Percentiles rank a stretch among this genome's conserved stretches.
phyloP scores from a whole-genome alignment of 2,888 invertebrate species.

The Chrysotoxum bicinctum region DNA sequence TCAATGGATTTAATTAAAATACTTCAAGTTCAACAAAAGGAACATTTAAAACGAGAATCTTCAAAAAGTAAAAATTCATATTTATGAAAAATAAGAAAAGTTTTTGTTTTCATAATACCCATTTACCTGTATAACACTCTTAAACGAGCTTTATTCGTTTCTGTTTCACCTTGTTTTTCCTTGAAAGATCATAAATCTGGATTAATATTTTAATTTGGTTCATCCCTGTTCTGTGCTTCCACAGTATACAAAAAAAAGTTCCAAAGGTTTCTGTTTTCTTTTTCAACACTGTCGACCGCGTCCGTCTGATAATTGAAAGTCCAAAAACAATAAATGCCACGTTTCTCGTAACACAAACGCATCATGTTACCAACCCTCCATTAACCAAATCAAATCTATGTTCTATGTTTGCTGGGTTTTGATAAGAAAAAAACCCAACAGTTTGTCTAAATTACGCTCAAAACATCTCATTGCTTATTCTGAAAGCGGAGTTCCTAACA shows the following conservation, averaged over 20 bases:
- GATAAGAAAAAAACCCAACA: constrained; percentile 41
- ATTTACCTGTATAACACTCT: background rate
- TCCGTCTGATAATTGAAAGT: constrained; percentile 31
- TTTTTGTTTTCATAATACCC: background rate
- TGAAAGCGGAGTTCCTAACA: background rate
- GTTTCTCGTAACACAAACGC: constrained; percentile 13
- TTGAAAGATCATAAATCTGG: constrained; percentile 31
- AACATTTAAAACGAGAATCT: too few relatives aligned
- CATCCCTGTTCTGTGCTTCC: constrained; percentile 19
- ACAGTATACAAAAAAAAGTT: constrained; percentile 1
- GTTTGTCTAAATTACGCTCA: constrained; percentile 59
- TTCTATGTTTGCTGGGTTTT: constrained; percentile 9
- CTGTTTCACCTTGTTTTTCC: background rate
- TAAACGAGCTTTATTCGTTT: background rate
- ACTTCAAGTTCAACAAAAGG: too few relatives aligned
- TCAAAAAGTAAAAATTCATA: too few relatives aligned
- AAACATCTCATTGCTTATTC: constrained; percentile 57
- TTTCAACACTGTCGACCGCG: constrained; percentile 5
- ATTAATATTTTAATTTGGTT: constrained; percentile 65
- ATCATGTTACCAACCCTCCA: constrained; percentile 12
- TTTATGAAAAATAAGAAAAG: background rate
- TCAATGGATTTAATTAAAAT: too few relatives aligned
- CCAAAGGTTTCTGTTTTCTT: background rate
- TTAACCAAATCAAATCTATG: constrained; percentile 13
- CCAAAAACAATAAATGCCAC: constrained; percentile 57